Evolutionary conservation across 2,797 vertebrate species (phyloP).

Genomic region (Champsocephalus gunnari): DNA sequence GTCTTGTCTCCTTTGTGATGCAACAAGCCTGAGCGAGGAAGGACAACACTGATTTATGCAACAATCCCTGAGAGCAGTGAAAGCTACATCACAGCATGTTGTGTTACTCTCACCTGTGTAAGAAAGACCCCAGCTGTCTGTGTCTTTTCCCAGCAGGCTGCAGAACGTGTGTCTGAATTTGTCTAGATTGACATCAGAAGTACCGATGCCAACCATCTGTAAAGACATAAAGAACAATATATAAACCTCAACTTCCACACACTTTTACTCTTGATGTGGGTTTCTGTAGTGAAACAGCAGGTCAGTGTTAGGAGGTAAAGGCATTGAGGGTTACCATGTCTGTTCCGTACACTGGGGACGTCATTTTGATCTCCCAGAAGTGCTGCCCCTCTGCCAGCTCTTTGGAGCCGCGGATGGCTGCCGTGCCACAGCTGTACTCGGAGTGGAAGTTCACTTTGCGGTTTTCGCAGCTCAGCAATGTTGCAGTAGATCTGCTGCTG

Average conservation of each 20-base stretch:
- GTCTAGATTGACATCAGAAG: conserved; percentile 94
- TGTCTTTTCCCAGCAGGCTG: conserved; percentile 95
- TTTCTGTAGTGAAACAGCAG: neutral
- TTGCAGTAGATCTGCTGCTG: conserved; percentile 89
- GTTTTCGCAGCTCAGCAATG: conserved; percentile 92
- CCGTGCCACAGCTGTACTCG: conserved; percentile 97
- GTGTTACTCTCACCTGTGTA: conserved; percentile 90
- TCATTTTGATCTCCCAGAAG: conserved; percentile 99
- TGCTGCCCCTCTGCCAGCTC: conserved; percentile 94
- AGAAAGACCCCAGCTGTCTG: conserved; percentile 98
- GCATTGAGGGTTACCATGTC: conserved; percentile 89
- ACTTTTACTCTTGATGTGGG: neutral
- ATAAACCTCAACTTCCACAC: neutral
- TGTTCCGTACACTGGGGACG: conserved; percentile 95
- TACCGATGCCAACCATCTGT: conserved; percentile 98
- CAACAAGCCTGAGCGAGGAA: conserved; percentile 86
- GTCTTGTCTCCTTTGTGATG: conserved; percentile 96
- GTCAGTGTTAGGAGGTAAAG: neutral
- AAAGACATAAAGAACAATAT: conserved; percentile 2
- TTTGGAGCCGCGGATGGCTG: conserved; percentile 93
- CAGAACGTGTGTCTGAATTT: conserved; percentile 97
- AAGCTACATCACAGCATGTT: neutral
- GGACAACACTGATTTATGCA: neutral
- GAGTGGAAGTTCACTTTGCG: conserved; percentile 97
- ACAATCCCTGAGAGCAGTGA: neutral